Base-by-base conservation (phyloP, 2,888 invertebrate genomes). In the Drosophila quinaria region DNA sequence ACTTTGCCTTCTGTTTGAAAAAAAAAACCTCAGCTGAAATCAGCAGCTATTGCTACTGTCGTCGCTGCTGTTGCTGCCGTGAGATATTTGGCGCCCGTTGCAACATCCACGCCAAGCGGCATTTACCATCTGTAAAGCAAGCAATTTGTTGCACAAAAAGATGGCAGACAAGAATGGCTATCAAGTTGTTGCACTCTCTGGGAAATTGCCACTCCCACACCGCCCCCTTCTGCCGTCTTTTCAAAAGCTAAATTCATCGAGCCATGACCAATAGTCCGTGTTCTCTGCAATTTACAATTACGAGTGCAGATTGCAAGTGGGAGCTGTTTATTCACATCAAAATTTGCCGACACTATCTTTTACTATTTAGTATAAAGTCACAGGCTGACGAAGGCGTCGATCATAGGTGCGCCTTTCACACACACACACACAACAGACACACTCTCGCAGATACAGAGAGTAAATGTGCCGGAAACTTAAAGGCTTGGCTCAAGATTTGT, bases 201-300 rank as follows among this genome's bases (percentile, higher is more conserved):
- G 72, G 74, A 60, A 72, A 47, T 35, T 35, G 9, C 22, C 29
- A 19, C 58, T 13, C 29, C 52, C 42, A 39, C 65, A 29, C n/a
- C n/a, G 6, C 17, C 58, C 22, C 9, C 31, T 47, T 15, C 31
- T 8, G 8, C 22, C 13, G n/a, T 3, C 39, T 31, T 10, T 25
- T 25, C 44, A 5, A n/a, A 1, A 13, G 42, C 19, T 2, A 17
- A 42, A 42, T 3, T 33, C 70, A 50, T 46, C 73, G 42, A 64
- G 56, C 74, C 74, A 70, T 74, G 70, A 64, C 70, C 59, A 52
- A 64, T 54, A 52, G 59, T 54, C 60, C 55, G 33, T 55, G 70
- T 75, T 68, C 60, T 78, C 15, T 64, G 74, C 78, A 78, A 78
- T 78, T 78, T 68, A 39, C 75, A 76, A 78, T 76, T 78, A 50